Evolutionary conservation across 2,797 vertebrate genomes (phyloP).

Genomic region (Pseudochromis fuscus): DNA sequence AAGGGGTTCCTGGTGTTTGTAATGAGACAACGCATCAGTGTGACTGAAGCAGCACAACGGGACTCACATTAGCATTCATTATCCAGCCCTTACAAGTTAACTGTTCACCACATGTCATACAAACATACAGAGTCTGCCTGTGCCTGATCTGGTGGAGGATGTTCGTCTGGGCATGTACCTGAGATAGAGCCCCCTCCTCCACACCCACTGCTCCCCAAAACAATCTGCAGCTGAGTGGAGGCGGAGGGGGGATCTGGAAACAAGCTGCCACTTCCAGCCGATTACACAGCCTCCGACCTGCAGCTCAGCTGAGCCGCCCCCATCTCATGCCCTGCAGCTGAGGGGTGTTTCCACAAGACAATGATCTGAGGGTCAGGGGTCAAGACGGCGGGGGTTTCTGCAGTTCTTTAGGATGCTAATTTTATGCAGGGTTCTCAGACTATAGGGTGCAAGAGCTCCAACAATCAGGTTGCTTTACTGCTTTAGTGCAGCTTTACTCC

Average conservation of each 20-base stretch:
- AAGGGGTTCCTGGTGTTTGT: background rate
- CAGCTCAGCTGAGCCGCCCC: conserved; percentile 30
- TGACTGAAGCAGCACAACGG: background rate
- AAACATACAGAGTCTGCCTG: conserved; percentile 13
- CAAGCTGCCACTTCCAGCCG: conserved; percentile 69
- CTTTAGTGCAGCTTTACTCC: background rate
- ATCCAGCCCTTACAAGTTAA: conserved; percentile 7
- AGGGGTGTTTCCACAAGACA: conserved; percentile 53
- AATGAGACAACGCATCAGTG: background rate
- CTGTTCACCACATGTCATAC: conserved; percentile 18
- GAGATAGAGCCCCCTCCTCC: conserved; percentile 48
- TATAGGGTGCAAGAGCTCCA: conserved; percentile 4
- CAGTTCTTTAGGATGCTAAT: conserved; percentile 71
- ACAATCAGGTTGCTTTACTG: conserved; percentile 47
- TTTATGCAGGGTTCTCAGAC: conserved; percentile 57
- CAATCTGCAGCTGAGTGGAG: conserved; percentile 42
- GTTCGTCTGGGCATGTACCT: conserved; percentile 84
- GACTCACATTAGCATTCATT: conserved; percentile 28
- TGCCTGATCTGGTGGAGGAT: conserved; percentile 47
- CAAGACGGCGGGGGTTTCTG: conserved; percentile 30
- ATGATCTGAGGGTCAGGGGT: conserved; percentile 61
- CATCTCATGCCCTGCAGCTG: conserved; percentile 63
- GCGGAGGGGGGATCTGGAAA: conserved; percentile 16
- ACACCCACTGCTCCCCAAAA: conserved; percentile 22
- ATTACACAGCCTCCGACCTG: conserved; percentile 54